Conservation (phyloP, 92 coral and sea anemone genomes). For the Blastomussa wellsi region DNA sequence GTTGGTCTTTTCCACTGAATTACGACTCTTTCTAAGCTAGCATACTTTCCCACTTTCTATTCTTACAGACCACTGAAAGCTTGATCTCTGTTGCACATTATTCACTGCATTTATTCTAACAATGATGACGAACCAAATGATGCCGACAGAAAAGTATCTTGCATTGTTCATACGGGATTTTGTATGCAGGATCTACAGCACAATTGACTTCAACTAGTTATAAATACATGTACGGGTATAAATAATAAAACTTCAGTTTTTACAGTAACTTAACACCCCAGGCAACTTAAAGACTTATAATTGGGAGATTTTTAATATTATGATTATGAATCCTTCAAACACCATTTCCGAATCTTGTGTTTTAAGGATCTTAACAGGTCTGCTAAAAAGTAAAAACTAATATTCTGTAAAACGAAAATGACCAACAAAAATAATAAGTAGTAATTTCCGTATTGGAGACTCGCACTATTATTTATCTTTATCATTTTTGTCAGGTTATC, state of each 20-base stretch:
- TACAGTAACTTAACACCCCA: background rate
- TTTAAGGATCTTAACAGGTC: background rate
- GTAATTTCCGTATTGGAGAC: too few relatives aligned
- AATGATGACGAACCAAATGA: background rate
- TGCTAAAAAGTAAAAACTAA: background rate
- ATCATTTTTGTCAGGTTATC: too few relatives aligned
- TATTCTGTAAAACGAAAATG: background rate
- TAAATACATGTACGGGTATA: background rate
- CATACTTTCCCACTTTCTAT: background rate
- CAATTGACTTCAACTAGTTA: background rate
- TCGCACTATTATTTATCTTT: too few relatives aligned
- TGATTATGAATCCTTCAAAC: background rate
- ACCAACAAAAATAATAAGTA: too few relatives aligned
- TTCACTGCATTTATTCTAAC: too few relatives aligned
- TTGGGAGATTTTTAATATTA: too few relatives aligned
- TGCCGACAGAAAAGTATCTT: background rate
- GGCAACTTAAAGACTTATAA: too few relatives aligned
- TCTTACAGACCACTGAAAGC: background rate
- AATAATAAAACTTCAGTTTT: too few relatives aligned
- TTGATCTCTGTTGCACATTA: background rate
- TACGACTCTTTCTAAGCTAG: background rate
- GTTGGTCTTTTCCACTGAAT: background rate
- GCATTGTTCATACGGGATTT: too few relatives aligned
- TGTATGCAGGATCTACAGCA: background rate
- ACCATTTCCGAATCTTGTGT: background rate